A percentile compares a stretch with the other conserved stretches of the same genome.
Evolutionary conservation across 2,888 invertebrate species (phyloP).

Genomic region (Caenorhabditis drosophilae): DNA sequence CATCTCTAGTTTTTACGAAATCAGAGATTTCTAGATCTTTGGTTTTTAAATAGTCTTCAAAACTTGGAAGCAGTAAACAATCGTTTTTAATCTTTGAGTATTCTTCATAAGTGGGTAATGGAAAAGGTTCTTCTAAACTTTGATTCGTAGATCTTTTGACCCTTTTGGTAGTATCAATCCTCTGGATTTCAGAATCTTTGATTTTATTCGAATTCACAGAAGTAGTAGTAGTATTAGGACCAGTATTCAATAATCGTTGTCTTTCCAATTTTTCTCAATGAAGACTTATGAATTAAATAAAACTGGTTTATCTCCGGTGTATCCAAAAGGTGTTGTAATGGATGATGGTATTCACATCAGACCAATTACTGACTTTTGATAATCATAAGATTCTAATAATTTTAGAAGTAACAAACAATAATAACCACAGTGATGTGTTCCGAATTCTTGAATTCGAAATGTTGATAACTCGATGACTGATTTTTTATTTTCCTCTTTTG

Average conservation of each 20-base stretch:
- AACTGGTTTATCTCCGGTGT: no score
- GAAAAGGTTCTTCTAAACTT: slow-evolving; percentile 4
- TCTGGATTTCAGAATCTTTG: not conserved
- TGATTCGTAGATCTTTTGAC: slow-evolving; percentile 3
- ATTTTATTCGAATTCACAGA: not conserved
- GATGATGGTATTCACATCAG: no score
- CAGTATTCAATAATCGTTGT: not conserved
- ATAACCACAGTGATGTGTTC: no score
- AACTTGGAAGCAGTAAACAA: slow-evolving; percentile 11
- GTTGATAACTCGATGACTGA: no score
- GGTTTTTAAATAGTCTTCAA: slow-evolving; percentile 13
- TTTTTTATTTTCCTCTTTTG: no score
- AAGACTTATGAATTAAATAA: not conserved
- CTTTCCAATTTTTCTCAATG: not conserved
- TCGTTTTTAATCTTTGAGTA: slow-evolving; percentile 5
- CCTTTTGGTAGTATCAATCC: slow-evolving; percentile 3
- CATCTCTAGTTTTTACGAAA: slow-evolving; percentile 6
- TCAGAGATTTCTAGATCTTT: slow-evolving; percentile 9
- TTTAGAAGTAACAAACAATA: no score
- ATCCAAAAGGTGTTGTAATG: no score
- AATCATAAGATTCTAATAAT: no score
- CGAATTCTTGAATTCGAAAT: no score
- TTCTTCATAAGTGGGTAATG: slow-evolving; percentile 9
- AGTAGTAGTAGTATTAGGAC: not conserved
- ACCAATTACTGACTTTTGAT: no score